Percentiles rank a stretch among this genome's conserved stretches.
Evolutionary conservation across 1,140 invertebrate genomes (phyloP).

Genomic region (Camponotus pennsylvanicus): DNA sequence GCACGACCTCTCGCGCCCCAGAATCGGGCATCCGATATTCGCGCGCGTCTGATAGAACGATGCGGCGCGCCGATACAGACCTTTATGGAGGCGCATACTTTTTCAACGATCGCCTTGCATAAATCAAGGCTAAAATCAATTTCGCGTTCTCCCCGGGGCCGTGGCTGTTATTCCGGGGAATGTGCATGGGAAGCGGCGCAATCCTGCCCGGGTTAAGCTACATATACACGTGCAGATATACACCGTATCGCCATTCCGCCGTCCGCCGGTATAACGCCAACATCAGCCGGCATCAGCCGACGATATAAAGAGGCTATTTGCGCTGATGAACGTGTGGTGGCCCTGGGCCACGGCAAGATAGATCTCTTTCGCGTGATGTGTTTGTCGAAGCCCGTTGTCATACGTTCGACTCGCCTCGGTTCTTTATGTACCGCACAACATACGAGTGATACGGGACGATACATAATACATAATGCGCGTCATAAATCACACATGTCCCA

Average conservation of each 20-base stretch:
- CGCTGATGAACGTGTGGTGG: constrained; percentile 73
- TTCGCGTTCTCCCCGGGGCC: constrained; percentile 65
- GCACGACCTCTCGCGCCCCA: neutral
- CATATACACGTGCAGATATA: neutral
- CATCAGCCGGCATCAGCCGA: constrained; percentile 42
- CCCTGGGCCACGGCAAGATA: constrained; percentile 70
- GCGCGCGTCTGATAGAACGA: neutral
- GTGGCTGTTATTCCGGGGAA: constrained; percentile 37
- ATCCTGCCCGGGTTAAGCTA: constrained; percentile 28
- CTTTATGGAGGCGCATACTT: constrained; percentile 54
- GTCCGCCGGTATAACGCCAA: neutral
- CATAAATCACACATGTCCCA: constrained; percentile 44
- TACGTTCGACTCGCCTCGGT: constrained; percentile 26
- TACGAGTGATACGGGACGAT: constrained; percentile 18
- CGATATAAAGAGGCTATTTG: constrained; percentile 68
- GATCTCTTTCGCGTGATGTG: constrained; percentile 74
- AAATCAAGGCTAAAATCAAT: constrained; percentile 75
- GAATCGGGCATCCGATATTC: constrained; percentile 3
- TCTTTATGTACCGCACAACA: constrained; percentile 34
- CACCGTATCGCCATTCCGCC: neutral
- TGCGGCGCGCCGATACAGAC: constrained; percentile 19
- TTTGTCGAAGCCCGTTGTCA: constrained; percentile 53
- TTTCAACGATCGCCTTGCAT: constrained; percentile 65
- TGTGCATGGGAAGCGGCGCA: constrained; percentile 15
- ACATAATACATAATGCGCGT: constrained; percentile 46